Evolutionary conservation across 2,113 vertebrate species (phyloP), one percentile per base, ranked within the genome.

Genomic region (Paracanthobrama guichenoti): DNA sequence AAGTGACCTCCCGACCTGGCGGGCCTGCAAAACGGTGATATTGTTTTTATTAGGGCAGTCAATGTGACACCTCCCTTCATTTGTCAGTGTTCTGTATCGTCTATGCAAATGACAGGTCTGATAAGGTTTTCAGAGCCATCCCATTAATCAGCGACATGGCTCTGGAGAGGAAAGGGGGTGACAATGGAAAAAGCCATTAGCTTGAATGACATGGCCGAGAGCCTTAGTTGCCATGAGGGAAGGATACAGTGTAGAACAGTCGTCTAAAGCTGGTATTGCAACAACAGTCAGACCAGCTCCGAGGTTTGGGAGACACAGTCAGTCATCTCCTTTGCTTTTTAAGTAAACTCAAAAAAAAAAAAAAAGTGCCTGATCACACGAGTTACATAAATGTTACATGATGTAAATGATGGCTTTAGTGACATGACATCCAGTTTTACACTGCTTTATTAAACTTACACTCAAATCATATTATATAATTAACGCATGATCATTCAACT

Each of bases 1-100:
- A 94, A 93, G 60, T 91, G 88, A 92, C 89, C 92, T 55, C 81
- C 73, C 88, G 88, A 93, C 89, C 91, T 88, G 81, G 60, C 82
- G 82, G 87, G 82, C 87, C 89, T 90, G 85, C 81, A 60, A 86
- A 85, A 86, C 84, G 78, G 71, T 84, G 76, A 90, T 89, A 87
- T 84, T 88, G 83, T 90, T 93, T 90, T 90, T 92, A 91, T 89
- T 84, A 84, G 44, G 71, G 67, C 66, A 42, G 79, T 84, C 28
- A 86, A 89, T 88, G 87, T 73, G 88, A 85, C 89, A 88, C 86
- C 67, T 86, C 84, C 74, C 72, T 59, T 66, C 77, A 86, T 69
- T 84, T 69, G 2, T 88, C 8, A 77, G 55, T 80, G 88, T 79
- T 87, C 71, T 74, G 74, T 86, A 60, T 67, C 22, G 1, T 83